Evolutionary conservation across 1,140 invertebrate genomes (phyloP).

Genomic region (Bombus ignitus): DNA sequence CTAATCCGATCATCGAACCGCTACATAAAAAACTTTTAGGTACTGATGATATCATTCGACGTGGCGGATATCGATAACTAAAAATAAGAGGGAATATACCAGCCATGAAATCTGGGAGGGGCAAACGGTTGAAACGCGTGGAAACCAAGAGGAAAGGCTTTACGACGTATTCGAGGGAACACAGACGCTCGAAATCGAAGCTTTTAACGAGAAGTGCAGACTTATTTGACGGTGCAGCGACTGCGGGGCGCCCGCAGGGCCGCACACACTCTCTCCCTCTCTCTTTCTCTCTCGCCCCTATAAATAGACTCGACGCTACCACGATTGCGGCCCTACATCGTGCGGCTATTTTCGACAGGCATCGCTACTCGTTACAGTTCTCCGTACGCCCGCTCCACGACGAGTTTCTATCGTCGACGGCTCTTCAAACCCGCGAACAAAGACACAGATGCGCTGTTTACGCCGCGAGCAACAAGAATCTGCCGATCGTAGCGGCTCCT

Average conservation of each 20-base stretch:
- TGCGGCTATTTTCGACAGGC: conserved; percentile 77
- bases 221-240: conserved; percentile 69
- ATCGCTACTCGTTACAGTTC: conserved; percentile 75
- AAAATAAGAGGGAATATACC: conserved; percentile 14
- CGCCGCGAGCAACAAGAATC: conserved; percentile 48
- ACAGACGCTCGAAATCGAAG: conserved; percentile 9
- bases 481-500: not conserved
- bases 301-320: conserved; percentile 73
- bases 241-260: conserved; percentile 68
- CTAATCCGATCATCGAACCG: not conserved
- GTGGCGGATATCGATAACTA: not conserved
- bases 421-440: conserved; percentile 52
- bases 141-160: not conserved
- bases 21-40: too few relatives aligned
- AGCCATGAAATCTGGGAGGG: not conserved
- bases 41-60: not conserved
- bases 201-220: conserved; percentile 61
- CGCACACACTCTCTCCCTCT: conserved; percentile 43
- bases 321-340: conserved; percentile 76
- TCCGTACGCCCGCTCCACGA: conserved; percentile 68
- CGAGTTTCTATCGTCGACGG: conserved; percentile 62
- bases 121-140: not conserved
- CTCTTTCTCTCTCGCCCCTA: conserved; percentile 54
- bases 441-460: conserved; percentile 46
- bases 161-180: not conserved